These are phyloP conservation scores for Adelges cooleyi DNA, from an alignment of 1,140 invertebrate species.

Conservation along the genomic window DNA sequence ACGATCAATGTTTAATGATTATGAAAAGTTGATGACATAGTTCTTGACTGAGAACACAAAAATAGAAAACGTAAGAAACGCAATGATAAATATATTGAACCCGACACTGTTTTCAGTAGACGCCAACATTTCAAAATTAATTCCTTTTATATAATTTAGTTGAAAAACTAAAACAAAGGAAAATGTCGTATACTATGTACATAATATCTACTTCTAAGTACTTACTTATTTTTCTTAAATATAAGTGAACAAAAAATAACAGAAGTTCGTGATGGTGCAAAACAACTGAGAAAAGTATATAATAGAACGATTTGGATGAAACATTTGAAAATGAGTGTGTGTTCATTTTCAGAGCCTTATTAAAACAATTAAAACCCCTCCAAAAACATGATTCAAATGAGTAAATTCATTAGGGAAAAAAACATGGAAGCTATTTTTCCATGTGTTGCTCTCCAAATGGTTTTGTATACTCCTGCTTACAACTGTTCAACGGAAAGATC, in stretches of 20 bases:
- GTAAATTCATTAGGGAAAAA: no score
- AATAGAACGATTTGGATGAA: neutral
- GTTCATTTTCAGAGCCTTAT: neutral
- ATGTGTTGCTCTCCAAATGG: neutral
- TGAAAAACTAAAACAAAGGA: neutral
- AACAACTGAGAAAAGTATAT: neutral
- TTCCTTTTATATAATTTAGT: neutral
- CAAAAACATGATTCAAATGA: neutral
- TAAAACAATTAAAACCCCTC: neutral
- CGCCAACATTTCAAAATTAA: neutral
- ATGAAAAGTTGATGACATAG: neutral
- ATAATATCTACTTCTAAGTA: neutral
- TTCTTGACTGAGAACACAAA: neutral
- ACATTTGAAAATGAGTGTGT: neutral
- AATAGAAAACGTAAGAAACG: neutral
- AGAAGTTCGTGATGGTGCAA: neutral
- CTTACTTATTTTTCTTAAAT: neutral
- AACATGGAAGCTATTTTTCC: neutral
- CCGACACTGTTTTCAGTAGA: neutral
- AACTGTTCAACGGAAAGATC: neutral
- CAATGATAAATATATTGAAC: neutral
- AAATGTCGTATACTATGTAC: neutral
- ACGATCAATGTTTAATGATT: constrained; percentile 14
- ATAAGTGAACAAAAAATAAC: neutral
- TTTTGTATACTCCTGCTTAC: neutral